phyloP scores from a whole-genome alignment of 1,140 invertebrate genomes.

The Megathymus violae region DNA sequence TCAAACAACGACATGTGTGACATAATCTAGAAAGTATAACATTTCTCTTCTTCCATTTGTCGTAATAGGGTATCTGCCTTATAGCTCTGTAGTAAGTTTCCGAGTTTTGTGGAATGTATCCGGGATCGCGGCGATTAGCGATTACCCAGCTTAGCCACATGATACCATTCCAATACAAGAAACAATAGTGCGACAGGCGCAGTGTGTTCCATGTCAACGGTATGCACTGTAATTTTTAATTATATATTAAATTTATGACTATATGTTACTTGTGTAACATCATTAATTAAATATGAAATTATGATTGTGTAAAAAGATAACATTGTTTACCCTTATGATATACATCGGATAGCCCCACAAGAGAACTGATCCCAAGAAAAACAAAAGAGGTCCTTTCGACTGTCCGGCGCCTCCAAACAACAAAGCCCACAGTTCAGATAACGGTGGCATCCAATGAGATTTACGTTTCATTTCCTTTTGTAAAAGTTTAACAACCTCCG shows the following conservation, averaged over 20 bases:
- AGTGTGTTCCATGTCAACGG: slow-evolving; percentile 96
- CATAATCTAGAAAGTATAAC: slow-evolving; percentile 94
- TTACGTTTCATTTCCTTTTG: slow-evolving; percentile 91
- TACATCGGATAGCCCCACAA: slow-evolving; percentile 98
- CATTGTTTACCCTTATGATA: slow-evolving; percentile 88
- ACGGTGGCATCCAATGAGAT: slow-evolving; percentile 92
- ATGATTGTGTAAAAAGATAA: too few relatives aligned
- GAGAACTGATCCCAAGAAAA: slow-evolving; percentile 93
- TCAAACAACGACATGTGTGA: slow-evolving; percentile 94
- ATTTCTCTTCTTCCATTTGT: slow-evolving; percentile 94
- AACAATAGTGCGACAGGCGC: slow-evolving; percentile 93
- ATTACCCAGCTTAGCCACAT: slow-evolving; percentile 97
- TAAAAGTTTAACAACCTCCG: slow-evolving; percentile 91
- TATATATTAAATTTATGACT: too few relatives aligned
- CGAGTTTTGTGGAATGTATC: slow-evolving; percentile 94
- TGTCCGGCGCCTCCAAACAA: slow-evolving; percentile 95
- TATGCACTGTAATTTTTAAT: slow-evolving; percentile 86
- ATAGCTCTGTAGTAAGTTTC: slow-evolving; percentile 95
- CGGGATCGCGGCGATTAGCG: slow-evolving; percentile 94
- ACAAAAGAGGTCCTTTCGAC: slow-evolving; percentile 93
- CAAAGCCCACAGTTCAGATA: slow-evolving; percentile 94
- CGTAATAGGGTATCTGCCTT: slow-evolving; percentile 94
- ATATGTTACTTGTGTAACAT: too few relatives aligned
- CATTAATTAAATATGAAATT: too few relatives aligned
- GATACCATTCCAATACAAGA: slow-evolving; percentile 94